Evolutionary conservation across 2,113 vertebrate species (phyloP).

Genomic region (Campylorhamphus procurvoides): DNA sequence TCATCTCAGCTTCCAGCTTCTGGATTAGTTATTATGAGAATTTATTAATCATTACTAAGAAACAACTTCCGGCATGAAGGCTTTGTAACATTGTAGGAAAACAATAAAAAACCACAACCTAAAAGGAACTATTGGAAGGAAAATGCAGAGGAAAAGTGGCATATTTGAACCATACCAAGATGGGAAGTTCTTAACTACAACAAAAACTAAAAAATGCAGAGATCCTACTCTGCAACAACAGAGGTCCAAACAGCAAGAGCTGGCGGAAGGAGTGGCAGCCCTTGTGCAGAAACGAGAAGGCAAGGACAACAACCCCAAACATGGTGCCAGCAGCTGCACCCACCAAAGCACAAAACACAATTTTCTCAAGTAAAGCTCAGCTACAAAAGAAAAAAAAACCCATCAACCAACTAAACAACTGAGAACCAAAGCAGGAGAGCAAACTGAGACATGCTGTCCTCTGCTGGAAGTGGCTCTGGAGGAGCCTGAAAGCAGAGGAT

Average conservation of each 20-base stretch:
- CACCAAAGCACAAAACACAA: background rate
- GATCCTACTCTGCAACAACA: background rate
- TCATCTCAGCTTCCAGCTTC: background rate
- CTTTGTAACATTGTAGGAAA: background rate
- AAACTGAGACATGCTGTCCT: slow-evolving; percentile 41
- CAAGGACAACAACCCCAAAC: background rate
- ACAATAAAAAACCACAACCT: background rate
- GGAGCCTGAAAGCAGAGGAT: background rate
- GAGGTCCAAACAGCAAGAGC: background rate
- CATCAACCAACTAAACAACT: background rate
- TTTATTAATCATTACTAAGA: background rate
- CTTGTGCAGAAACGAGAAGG: background rate
- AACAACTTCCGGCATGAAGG: background rate
- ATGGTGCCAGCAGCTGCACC: background rate
- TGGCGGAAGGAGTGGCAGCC: background rate
- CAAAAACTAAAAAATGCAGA: background rate
- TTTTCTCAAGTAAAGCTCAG: background rate
- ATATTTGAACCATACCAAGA: background rate
- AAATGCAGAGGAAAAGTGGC: background rate
- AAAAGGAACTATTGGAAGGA: background rate
- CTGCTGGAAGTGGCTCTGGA: slow-evolving; percentile 27
- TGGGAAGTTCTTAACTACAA: background rate
- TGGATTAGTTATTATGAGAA: background rate
- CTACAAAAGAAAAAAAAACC: background rate
- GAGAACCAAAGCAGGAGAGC: background rate